phyloP scores from a whole-genome alignment of 2,113 vertebrate genomes.

The Xiphorhynchus elegans region DNA sequence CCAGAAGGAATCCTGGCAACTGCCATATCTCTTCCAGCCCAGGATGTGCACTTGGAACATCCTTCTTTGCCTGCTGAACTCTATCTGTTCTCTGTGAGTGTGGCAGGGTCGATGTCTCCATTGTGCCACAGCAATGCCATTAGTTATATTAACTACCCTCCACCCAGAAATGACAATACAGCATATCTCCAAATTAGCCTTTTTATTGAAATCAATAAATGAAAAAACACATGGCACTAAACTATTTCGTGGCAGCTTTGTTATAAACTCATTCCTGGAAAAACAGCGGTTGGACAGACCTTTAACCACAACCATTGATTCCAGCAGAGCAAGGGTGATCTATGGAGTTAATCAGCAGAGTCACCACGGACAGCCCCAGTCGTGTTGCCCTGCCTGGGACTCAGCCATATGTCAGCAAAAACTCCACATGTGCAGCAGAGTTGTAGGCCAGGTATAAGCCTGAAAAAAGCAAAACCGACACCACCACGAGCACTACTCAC shows the following conservation, averaged over 20 bases:
- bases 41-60: neutral
- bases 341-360: conserved; percentile 59
- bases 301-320: conserved; percentile 63
- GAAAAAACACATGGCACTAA: conserved; percentile 44
- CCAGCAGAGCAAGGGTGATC: conserved; percentile 40
- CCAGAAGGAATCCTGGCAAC: neutral
- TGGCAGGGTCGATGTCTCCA: neutral
- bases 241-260: conserved; percentile 62
- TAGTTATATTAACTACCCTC: conserved; percentile 33
- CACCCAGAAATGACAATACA: conserved; percentile 48
- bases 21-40: neutral
- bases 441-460: neutral
- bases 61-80: neutral
- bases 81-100: neutral
- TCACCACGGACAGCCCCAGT: neutral
- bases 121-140: neutral
- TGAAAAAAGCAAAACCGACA: neutral
- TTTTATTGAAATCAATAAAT: conserved; percentile 76
- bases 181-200: conserved; percentile 74
- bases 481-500: neutral
- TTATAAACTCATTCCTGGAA: conserved; percentile 67
- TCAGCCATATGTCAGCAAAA: neutral
- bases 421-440: neutral
- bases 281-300: conserved; percentile 45
- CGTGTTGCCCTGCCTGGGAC: neutral